phyloP scores from a whole-genome alignment of 2,888 invertebrate species.

The Lagria hirta region DNA sequence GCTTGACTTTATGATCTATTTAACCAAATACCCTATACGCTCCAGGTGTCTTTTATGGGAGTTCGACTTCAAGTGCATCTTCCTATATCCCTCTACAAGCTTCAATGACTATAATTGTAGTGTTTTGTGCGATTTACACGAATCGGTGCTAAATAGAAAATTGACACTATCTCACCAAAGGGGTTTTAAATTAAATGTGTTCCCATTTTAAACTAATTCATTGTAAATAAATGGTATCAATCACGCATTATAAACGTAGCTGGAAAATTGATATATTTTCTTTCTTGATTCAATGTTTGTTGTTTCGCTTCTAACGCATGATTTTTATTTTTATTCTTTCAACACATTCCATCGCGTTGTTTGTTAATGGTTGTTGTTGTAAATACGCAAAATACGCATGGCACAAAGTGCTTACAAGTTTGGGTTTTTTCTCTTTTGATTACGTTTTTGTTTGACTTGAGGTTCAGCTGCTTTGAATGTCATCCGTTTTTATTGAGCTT shows the following conservation, averaged over 20 bases:
- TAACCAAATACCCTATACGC: constrained; percentile 28
- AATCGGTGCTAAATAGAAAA: constrained; percentile 36
- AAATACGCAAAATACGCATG: constrained; percentile 21
- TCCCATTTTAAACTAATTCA: constrained; percentile 27
- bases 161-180: constrained; percentile 26
- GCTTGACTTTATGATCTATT: constrained; percentile 28
- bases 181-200: constrained; percentile 37
- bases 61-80: constrained; percentile 47
- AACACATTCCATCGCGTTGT: constrained; percentile 31
- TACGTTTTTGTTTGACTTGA: constrained; percentile 19
- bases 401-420: constrained; percentile 21
- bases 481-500: constrained; percentile 44
- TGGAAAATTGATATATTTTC: constrained; percentile 15
- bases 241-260: constrained; percentile 19
- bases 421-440: constrained; percentile 30
- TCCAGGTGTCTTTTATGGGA: constrained; percentile 47
- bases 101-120: constrained; percentile 47
- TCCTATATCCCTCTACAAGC: constrained; percentile 48
- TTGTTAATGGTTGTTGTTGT: constrained; percentile 10
- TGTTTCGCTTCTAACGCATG: constrained; percentile 24
- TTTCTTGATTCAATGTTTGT: constrained; percentile 5
- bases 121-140: constrained; percentile 41
- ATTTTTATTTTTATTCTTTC: constrained; percentile 9
- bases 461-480: constrained; percentile 38
- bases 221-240: constrained; percentile 33